phyloP scores from a whole-genome alignment of 2,797 vertebrate species.

The Columba guinea region DNA sequence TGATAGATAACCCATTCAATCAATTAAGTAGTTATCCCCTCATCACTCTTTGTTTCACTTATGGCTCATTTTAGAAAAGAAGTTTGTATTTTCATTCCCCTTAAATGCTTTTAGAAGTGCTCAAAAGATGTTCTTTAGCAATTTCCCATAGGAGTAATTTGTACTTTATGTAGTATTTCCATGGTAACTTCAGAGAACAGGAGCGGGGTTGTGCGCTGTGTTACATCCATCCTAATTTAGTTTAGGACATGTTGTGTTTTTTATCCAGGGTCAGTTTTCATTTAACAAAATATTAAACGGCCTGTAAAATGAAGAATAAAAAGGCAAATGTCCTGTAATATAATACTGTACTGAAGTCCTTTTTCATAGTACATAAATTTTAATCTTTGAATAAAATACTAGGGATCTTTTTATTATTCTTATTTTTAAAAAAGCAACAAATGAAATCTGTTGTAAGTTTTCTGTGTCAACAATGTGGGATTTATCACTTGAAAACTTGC shows the following conservation, averaged over 20 bases:
- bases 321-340: neutral
- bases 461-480: neutral
- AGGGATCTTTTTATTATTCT: conserved; percentile 27
- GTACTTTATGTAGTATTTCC: conserved; percentile 57
- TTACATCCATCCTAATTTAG: conserved; percentile 58
- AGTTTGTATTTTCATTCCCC: conserved; percentile 24
- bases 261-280: conserved; percentile 9
- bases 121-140: conserved; percentile 31
- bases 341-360: neutral
- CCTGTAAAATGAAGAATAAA: conserved; percentile 65
- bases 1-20: neutral
- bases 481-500: conserved; percentile 36
- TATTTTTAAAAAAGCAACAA: conserved; percentile 42
- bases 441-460: neutral
- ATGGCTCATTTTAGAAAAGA: neutral
- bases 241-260: conserved; percentile 14
- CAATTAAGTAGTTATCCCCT: neutral
- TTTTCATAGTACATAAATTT: conserved; percentile 52
- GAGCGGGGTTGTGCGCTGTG: neutral
- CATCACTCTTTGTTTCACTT: conserved; percentile 26
- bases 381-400: conserved; percentile 33
- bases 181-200: conserved; percentile 46
- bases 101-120: conserved; percentile 39
- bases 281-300: conserved; percentile 39
- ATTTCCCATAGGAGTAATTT: conserved; percentile 17